These are phyloP conservation scores for Conger conger DNA, from an alignment of 2,113 vertebrate genomes.

Conservation along the genomic window DNA sequence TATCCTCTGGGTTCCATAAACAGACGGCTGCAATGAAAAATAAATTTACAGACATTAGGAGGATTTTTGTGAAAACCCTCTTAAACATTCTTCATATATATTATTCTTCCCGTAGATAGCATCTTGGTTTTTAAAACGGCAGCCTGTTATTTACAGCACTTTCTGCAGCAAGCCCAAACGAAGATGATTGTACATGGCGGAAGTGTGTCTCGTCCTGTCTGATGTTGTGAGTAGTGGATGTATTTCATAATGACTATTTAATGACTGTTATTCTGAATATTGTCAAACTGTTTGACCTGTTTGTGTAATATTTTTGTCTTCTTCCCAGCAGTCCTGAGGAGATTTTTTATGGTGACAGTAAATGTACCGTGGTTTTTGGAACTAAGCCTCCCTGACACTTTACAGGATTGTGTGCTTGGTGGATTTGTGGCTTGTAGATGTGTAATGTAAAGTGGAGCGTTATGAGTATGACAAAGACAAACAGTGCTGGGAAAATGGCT, in stretches of 20 bases:
- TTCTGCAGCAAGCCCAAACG: not conserved
- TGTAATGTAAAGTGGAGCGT: constrained; percentile 21
- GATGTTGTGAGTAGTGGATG: not conserved
- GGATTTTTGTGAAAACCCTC: not conserved
- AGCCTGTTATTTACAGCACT: not conserved
- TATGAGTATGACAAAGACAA: constrained; percentile 11
- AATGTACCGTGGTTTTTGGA: constrained; percentile 33
- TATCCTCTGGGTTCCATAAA: not conserved
- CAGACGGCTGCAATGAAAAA: not conserved
- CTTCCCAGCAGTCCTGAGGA: constrained; percentile 36
- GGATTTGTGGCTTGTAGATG: constrained; percentile 20
- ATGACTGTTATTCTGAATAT: constrained; percentile 1
- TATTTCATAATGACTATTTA: not conserved
- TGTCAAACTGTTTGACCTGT: constrained; percentile 24
- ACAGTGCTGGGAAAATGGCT: not conserved
- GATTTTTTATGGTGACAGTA: constrained; percentile 36
- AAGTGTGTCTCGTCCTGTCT: not conserved
- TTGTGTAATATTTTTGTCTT: constrained; percentile 21
- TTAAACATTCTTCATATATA: constrained; percentile 1
- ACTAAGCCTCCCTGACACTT: constrained; percentile 25
- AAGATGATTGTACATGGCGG: not conserved
- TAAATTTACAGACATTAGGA: not conserved
- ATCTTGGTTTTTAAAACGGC: not conserved
- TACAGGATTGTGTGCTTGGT: constrained; percentile 27
- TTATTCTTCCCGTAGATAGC: not conserved